These are phyloP conservation scores for Haliaeetus leucogaster DNA, from an alignment of 2,113 vertebrate genomes.

Conservation along the genomic window DNA sequence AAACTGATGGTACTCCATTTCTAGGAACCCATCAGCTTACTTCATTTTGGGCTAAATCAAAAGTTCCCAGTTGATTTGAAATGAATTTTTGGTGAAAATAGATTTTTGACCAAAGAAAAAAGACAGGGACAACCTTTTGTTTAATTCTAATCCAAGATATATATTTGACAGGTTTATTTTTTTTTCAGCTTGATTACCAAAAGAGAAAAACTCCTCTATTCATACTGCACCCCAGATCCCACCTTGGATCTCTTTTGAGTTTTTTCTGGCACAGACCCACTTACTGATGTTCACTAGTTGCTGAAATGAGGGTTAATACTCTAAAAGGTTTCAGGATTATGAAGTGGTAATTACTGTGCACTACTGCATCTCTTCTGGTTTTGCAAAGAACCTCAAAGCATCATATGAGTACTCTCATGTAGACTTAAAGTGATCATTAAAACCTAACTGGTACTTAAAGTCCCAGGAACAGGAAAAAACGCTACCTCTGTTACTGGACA, in stretches of 20 bases:
- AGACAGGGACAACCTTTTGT: not conserved
- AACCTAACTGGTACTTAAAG: not conserved
- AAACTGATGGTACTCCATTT: not conserved
- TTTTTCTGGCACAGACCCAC: not conserved
- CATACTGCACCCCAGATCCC: rapidly evolving
- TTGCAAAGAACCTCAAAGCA: not conserved
- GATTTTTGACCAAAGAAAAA: not conserved
- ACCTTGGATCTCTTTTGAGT: not conserved
- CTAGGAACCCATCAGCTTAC: not conserved
- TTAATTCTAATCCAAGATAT: not conserved
- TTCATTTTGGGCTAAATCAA: not conserved
- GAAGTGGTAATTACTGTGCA: not conserved
- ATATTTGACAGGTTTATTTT: not conserved
- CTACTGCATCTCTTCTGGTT: not conserved
- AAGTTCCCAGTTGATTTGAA: not conserved
- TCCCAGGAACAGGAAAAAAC: not conserved
- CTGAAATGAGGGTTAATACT: not conserved
- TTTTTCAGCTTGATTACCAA: not conserved
- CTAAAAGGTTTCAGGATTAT: not conserved
- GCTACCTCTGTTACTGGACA: not conserved
- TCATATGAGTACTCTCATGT: not conserved
- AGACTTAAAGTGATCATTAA: not conserved
- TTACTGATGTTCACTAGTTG: not conserved
- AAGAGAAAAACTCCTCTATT: not conserved
- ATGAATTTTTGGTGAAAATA: not conserved